Evolutionary conservation across 2,113 vertebrate species (phyloP).

Genomic region (Alligator sinensis): DNA sequence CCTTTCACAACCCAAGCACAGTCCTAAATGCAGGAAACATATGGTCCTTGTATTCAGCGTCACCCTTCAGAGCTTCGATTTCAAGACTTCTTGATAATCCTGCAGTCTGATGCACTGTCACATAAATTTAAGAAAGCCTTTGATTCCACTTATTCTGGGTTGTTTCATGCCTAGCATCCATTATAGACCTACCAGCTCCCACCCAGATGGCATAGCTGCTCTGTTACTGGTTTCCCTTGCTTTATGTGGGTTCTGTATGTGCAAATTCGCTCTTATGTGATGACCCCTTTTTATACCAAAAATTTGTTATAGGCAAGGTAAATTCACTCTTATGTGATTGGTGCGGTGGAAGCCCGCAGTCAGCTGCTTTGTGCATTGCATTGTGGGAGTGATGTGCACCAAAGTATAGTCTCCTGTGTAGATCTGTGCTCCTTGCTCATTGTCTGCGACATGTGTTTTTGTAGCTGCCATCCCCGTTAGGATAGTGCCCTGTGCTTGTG

Average conservation of each 20-base stretch:
- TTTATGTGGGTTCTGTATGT: not conserved
- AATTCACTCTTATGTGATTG: too few species aligned
- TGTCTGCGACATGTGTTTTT: too few species aligned
- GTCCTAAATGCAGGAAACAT: not conserved
- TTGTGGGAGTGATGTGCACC: too few species aligned
- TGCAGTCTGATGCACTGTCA: not conserved
- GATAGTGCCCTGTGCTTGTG: too few species aligned
- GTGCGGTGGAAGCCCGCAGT: too few species aligned
- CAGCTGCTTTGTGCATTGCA: too few species aligned
- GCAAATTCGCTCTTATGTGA: not conserved
- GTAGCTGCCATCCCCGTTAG: too few species aligned
- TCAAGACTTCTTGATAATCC: not conserved
- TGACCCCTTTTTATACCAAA: too few species aligned
- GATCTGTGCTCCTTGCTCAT: too few species aligned
- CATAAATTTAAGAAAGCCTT: not conserved
- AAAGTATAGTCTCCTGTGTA: too few species aligned
- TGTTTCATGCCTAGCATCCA: slow-evolving; percentile 7
- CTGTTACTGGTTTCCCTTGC: not conserved
- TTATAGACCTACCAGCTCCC: not conserved
- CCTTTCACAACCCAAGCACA: not conserved
- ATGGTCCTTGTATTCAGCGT: fast-evolving
- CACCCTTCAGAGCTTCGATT: not conserved
- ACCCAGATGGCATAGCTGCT: not conserved
- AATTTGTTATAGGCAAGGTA: too few species aligned
- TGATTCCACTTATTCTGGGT: not conserved